Percentiles rank a stretch among this genome's conserved stretches.
phyloP scores from a whole-genome alignment of 2,888 invertebrate genomes.

The Hirtodrosophila histrioides region DNA sequence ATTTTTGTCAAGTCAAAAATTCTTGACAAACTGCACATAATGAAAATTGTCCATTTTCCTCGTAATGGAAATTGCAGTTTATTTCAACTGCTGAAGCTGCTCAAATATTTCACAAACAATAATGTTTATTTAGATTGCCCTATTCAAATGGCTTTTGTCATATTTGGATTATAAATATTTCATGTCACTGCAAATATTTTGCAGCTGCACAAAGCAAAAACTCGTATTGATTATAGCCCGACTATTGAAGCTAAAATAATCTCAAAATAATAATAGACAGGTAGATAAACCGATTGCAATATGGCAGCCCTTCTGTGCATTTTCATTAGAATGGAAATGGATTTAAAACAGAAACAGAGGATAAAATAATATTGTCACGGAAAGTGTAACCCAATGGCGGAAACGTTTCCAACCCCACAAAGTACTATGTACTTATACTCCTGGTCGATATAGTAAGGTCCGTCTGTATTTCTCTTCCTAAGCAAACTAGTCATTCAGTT shows the following conservation, averaged over 20 bases:
- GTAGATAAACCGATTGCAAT: conserved; percentile 42
- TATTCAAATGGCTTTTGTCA: conserved; percentile 27
- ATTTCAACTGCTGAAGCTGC: neutral
- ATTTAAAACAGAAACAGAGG: no score
- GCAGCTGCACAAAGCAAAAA: conserved; percentile 36
- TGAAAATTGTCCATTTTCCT: conserved; percentile 30
- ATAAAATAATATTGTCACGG: no score
- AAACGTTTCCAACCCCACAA: no score
- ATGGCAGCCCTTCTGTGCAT: conserved; percentile 9
- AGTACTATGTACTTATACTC: no score
- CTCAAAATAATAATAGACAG: conserved; percentile 14
- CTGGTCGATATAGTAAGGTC: no score
- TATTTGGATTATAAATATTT: conserved; percentile 43
- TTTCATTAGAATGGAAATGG: conserved; percentile 19
- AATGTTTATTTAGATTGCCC: conserved; percentile 41
- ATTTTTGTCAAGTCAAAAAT: conserved; percentile 35
- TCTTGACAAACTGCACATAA: conserved; percentile 44
- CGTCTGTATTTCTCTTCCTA: no score
- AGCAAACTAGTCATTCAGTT: no score
- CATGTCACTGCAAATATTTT: conserved; percentile 28
- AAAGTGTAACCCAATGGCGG: no score
- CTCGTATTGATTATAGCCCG: conserved; percentile 52
- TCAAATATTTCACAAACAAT: conserved; percentile 16
- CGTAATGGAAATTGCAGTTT: conserved; percentile 52
- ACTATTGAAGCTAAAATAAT: conserved; percentile 35